These are phyloP conservation scores for Reinhardtius hippoglossoides DNA, from an alignment of 2,113 vertebrate species.

Conservation along the genomic window DNA sequence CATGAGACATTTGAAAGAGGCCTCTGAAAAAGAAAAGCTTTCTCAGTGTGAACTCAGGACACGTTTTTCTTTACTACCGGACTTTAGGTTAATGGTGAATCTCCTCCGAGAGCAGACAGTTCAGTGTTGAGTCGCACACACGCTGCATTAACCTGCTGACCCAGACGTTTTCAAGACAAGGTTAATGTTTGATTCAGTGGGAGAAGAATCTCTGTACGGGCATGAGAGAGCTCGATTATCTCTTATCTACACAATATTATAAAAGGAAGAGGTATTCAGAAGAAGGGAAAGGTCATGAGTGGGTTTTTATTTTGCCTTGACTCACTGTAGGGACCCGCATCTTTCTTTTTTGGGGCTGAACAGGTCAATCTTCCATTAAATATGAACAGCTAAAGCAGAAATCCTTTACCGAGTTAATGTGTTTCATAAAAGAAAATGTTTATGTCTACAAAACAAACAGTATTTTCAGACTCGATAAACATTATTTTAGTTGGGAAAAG, in stretches of 20 bases:
- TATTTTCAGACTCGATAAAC: conserved; percentile 29
- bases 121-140: neutral
- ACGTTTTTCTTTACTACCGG: neutral
- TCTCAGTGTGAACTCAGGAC: neutral
- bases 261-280: conserved; percentile 33
- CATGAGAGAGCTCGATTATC: conserved; percentile 3
- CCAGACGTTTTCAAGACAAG: conserved; percentile 11
- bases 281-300: neutral
- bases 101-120: conserved; percentile 10
- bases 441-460: conserved; percentile 32
- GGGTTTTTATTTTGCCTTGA: neutral
- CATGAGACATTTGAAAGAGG: neutral
- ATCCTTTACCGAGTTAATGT: conserved; percentile 32
- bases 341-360: neutral
- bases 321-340: neutral
- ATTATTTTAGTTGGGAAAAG: conserved; percentile 20
- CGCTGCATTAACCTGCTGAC: conserved; percentile 37
- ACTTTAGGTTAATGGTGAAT: conserved; percentile 28
- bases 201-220: neutral
- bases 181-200: conserved; percentile 24
- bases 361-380: conserved; percentile 26
- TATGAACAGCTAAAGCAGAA: neutral
- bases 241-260: neutral
- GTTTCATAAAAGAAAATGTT: conserved; percentile 42
- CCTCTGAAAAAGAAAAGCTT: neutral